Percentiles rank a stretch among this genome's conserved stretches.
Conservation (phyloP, 2,797 vertebrate genomes). For the Trachops cirrhosus region DNA sequence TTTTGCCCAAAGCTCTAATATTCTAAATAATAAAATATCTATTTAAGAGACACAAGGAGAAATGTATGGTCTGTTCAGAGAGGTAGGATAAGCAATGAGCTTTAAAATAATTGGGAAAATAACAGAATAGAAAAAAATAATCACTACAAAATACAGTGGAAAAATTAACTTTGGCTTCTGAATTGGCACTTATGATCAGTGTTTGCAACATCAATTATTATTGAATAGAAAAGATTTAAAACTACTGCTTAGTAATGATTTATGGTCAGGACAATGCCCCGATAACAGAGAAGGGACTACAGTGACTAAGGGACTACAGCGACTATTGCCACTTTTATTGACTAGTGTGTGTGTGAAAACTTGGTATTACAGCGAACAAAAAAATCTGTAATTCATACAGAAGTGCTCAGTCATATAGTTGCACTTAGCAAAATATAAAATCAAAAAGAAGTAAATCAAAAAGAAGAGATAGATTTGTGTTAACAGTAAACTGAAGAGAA, state of each 20-base stretch:
- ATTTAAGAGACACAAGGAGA: not conserved
- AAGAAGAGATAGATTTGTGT: not conserved
- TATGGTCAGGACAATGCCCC: not conserved
- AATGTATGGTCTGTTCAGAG: not conserved
- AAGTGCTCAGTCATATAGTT: not conserved
- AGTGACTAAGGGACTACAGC: not conserved
- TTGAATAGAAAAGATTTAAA: not conserved
- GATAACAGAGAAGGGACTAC: not conserved
- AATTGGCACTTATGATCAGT: not conserved
- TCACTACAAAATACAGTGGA: not conserved
- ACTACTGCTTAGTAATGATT: not conserved
- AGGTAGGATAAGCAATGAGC: not conserved
- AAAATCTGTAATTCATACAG: not conserved
- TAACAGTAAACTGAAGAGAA: not conserved
- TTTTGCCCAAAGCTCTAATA: not conserved
- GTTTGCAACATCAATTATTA: not conserved
- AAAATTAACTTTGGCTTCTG: not conserved
- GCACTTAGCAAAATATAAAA: not conserved
- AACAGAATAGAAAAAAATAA: not conserved
- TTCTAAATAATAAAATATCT: not conserved
- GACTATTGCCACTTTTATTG: not conserved
- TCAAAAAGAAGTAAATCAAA: not conserved
- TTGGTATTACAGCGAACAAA: not conserved
- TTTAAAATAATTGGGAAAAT: slow-evolving; percentile 28
- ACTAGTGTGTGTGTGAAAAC: not conserved